Base-by-base conservation (phyloP, 2,888 invertebrate genomes). In the Cactoblastis cactorum region DNA sequence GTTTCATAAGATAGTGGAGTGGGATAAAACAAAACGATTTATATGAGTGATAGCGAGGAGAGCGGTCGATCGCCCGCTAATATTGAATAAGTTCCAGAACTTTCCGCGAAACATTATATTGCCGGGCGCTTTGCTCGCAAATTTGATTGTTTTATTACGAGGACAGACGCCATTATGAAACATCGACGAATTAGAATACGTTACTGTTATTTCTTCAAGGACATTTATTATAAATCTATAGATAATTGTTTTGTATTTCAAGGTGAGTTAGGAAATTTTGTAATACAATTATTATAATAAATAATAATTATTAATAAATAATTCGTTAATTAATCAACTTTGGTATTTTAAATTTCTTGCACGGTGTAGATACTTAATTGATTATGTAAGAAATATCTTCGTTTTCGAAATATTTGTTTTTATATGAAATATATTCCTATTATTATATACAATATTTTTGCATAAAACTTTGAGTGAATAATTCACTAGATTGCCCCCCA, bases 41-140 rank as follows among this genome's bases (percentile, higher is more conserved):
- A 76, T 74, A 52, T 63, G 59, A 61, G 64, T 67, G 71, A 70
- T 71, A 71, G 63, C 60, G 63, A 58, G 55, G 62, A 55, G 64
- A 57, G 62, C 59, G 67, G 66, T 56, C 62, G 61, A 65, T 63
- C 66, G 63, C 67, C 61, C 64, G 64, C 67, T 83, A 81, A 85
- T 87, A 88, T 87, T 87, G 82, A 84, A 86, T 82, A 87, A 87
- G 86, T 88, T 88, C 71, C 59, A 79, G 65, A 56, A 87, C 78
- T 87, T 87, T 75, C 69, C 63, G 64, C 71, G 77, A 78, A 86
- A 83, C 84, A 87, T 86, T 83, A 84, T 85, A 87, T 87, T 83
- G 79, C 77, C 82, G 64, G 66, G 54, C 61, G 72, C 74, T 70
- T 74, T 67, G 61, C 62, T 62, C 69, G 69, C 83, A 85, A 86